Evolutionary conservation across 1,140 invertebrate genomes (phyloP).

Genomic region (Pomacea maculata): DNA sequence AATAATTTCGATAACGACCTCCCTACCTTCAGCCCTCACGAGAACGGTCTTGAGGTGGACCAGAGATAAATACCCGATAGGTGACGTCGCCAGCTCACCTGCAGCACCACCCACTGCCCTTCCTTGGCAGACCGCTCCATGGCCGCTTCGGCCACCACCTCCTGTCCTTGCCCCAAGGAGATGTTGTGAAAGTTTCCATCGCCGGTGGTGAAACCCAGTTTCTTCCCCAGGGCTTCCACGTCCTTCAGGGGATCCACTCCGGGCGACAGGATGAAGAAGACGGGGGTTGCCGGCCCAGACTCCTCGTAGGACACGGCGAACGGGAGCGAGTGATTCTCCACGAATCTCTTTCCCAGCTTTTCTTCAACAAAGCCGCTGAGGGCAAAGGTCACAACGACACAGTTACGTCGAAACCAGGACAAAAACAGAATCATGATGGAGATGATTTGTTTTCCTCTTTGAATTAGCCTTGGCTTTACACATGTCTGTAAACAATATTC

Average conservation of each 20-base stretch:
- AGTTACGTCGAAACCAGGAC: no score
- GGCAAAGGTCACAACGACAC: constrained; percentile 40
- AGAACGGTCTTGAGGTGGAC: neutral
- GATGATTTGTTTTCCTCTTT: no score
- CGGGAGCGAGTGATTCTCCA: constrained; percentile 86
- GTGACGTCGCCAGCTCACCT: constrained; percentile 65
- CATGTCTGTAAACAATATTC: no score
- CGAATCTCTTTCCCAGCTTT: constrained; percentile 89
- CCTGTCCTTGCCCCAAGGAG: constrained; percentile 96
- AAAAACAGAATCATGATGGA: no score
- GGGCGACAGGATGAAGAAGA: constrained; percentile 96
- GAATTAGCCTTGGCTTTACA: neutral
- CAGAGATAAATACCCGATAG: neutral
- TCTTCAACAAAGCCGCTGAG: constrained; percentile 90
- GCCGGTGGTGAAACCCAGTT: constrained; percentile 83
- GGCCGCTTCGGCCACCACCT: constrained; percentile 89
- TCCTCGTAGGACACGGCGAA: constrained; percentile 95
- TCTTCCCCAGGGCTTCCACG: constrained; percentile 88
- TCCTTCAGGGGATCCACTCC: constrained; percentile 96
- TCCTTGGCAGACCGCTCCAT: constrained; percentile 85
- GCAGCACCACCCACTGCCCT: constrained; percentile 95
- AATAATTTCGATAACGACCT: neutral
- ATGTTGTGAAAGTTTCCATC: constrained; percentile 93
- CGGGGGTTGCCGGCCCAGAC: constrained; percentile 88
- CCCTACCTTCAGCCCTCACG: neutral